Evolutionary conservation across 2,888 invertebrate genomes (phyloP), one percentile per base, ranked within the genome.

Genomic region (Eumacrocentrus americanus): DNA sequence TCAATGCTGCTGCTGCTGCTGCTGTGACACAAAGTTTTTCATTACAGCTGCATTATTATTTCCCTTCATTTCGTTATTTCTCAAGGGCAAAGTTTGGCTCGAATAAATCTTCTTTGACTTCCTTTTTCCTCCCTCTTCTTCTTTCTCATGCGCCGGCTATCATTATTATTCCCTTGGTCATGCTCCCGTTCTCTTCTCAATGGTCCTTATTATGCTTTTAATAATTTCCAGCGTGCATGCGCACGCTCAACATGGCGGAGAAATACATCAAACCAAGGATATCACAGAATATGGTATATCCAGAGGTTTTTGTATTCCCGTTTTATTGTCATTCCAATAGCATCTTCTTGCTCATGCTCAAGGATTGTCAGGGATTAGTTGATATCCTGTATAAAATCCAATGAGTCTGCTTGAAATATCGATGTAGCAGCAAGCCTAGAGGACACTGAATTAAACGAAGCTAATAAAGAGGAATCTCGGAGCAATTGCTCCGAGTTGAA

Each of bases 181-280:
- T 52, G 23, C 52, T 52, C 40, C 16, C 44, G 42, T 54, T 54
- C 44, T 54, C 29, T 23, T 44, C 42, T 44, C 44, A 44, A 34
- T 54, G 20, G 29, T 54, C 34, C 22, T 34, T 54, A 54, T 44
- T 44, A 54, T 38, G 22, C 22, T 52, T 52, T 52, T 22, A 52
- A 37, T 52, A 37, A 52, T 52, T 20, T 22, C 46, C 23, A 11
- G 3, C 6, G 34, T 52, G 52, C 52, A 25, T 40, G 52, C 40
- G 52, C 52, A 52, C 23, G 40, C 20, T 44, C 54, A 54, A 54
- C 18, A 44, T 44, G 44, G 54, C 54, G 54, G 25, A 44, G 23
- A 42, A 9, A 9, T 29, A 29, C 9, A 29, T 9, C 18, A n/a
- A 52, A n/a, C 9, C 40, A 23, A 40, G 40, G 37, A 51, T 51